Evolutionary conservation across 1,140 invertebrate genomes (phyloP).

Genomic region (Panulirus ornatus): DNA sequence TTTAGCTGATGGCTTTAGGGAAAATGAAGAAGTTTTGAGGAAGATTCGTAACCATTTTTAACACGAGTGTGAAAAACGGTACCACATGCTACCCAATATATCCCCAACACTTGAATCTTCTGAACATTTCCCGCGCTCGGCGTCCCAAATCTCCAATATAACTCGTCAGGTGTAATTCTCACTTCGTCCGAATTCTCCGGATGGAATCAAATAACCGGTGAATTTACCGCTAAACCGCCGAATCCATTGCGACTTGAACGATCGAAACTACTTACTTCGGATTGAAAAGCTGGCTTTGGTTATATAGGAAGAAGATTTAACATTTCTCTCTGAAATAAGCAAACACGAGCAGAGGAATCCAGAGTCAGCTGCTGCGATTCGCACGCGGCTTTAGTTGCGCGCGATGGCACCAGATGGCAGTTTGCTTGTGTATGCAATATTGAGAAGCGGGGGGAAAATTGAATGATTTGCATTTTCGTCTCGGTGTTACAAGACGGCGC

Average conservation of each 20-base stretch:
- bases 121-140: constrained; percentile 68
- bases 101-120: constrained; percentile 67
- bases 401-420: constrained; percentile 70
- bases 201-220: constrained; percentile 46
- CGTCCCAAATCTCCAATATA: constrained; percentile 72
- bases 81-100: constrained; percentile 65
- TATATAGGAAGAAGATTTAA: constrained; percentile 45
- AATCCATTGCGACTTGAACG: constrained; percentile 50
- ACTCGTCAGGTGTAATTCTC: constrained; percentile 72
- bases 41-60: constrained; percentile 57
- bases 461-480: constrained; percentile 73
- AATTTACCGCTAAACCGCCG: constrained; percentile 63
- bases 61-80: constrained; percentile 33
- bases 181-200: constrained; percentile 60
- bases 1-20: constrained; percentile 31
- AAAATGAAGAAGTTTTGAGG: constrained; percentile 65
- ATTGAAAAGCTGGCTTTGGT: constrained; percentile 60
- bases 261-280: constrained; percentile 59
- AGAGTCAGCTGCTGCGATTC: constrained; percentile 57
- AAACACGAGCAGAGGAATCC: constrained; percentile 43
- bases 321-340: constrained; percentile 44
- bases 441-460: constrained; percentile 71
- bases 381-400: constrained; percentile 66
- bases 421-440: constrained; percentile 73
- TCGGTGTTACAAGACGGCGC: constrained; percentile 67